Evolutionary conservation across 2,888 invertebrate genomes (phyloP).

Genomic region (Xylota segnis): DNA sequence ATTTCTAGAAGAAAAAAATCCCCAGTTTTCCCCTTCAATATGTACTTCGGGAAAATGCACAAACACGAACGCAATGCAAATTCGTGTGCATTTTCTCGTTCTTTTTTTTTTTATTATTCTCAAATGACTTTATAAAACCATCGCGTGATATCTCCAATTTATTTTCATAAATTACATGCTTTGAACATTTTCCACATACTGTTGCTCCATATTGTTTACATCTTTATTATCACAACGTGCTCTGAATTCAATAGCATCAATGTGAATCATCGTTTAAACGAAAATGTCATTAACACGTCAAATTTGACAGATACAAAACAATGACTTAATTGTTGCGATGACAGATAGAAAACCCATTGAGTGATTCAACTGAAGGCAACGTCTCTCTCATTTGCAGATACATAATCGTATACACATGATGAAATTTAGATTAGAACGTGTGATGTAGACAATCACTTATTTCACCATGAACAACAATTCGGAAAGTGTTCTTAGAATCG

Average conservation of each 20-base stretch:
- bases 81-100: constrained; percentile 23
- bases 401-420: not conserved
- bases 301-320: constrained; percentile 2
- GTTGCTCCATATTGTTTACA: constrained; percentile 32
- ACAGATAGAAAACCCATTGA: not conserved
- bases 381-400: not conserved
- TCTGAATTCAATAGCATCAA: not conserved
- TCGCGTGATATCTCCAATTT: constrained; percentile 41
- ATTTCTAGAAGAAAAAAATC: not conserved
- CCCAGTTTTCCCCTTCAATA: not conserved
- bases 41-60: not conserved
- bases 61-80: constrained; percentile 31
- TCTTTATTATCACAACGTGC: constrained; percentile 18
- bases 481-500: constrained; percentile 26
- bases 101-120: constrained; percentile 11
- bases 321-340: not conserved
- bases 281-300: constrained; percentile 55
- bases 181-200: not conserved
- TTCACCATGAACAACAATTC: constrained; percentile 43
- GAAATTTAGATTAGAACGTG: not conserved
- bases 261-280: constrained; percentile 34
- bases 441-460: constrained; percentile 29
- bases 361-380: not conserved
- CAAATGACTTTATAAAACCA: constrained; percentile 4
- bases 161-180: not conserved